Percentiles rank a stretch among this genome's conserved stretches.
Evolutionary conservation across 2,113 vertebrate genomes (phyloP).

Genomic region (Podarcis raffonei): DNA sequence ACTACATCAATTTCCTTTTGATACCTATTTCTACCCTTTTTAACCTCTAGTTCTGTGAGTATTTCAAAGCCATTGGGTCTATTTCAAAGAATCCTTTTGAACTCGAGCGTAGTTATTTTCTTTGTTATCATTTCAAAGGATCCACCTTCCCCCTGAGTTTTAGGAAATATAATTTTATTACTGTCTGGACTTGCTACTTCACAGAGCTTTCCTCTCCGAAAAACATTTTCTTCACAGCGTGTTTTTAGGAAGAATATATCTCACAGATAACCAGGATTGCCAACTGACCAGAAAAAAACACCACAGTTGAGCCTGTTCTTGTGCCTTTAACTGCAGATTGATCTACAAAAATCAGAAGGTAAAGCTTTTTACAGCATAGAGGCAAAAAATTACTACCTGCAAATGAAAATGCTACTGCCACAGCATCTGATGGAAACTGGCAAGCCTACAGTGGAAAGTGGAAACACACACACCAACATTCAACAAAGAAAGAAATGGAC

Average conservation of each 20-base stretch:
- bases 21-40: neutral
- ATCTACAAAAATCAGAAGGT: neutral
- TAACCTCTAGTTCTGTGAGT: slow-evolving; percentile 1
- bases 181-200: neutral
- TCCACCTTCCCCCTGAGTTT: neutral
- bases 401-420: neutral
- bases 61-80: slow-evolving; percentile 43
- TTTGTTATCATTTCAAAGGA: slow-evolving; percentile 33
- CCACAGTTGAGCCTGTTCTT: neutral
- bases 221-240: neutral
- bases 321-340: neutral
- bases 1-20: neutral
- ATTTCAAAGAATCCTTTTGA: slow-evolving; percentile 42
- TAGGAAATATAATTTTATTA: neutral
- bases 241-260: neutral
- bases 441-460: too few species aligned
- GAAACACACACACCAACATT: neutral
- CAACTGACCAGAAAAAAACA: neutral
- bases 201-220: neutral
- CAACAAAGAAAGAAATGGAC: neutral
- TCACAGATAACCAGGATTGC: neutral
- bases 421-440: neutral
- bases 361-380: neutral
- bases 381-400: neutral
- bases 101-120: neutral